phyloP scores from a whole-genome alignment of 1,140 invertebrate genomes.

The Neotoxoptera formosana region DNA sequence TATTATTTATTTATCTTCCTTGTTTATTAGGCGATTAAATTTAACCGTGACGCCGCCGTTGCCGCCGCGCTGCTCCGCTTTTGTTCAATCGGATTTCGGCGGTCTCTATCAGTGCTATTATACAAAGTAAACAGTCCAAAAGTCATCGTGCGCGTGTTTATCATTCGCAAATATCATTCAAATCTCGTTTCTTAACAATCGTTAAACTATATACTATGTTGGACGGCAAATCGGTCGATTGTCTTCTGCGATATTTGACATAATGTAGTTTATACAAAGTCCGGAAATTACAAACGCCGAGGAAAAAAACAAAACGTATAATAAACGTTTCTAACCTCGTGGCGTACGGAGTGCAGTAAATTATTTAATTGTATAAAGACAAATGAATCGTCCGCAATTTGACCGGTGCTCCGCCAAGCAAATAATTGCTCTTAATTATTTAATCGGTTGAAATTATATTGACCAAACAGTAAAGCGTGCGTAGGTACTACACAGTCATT shows the following conservation, averaged over 20 bases:
- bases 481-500: neutral
- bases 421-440: neutral
- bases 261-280: neutral
- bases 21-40: neutral
- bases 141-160: neutral
- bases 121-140: neutral
- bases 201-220: neutral
- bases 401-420: neutral
- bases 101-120: neutral
- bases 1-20: neutral
- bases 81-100: neutral
- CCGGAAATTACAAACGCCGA: neutral
- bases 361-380: neutral
- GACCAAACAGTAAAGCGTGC: neutral
- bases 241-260: neutral
- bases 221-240: neutral
- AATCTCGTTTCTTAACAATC: neutral
- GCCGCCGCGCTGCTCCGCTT: neutral
- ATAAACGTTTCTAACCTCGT: neutral
- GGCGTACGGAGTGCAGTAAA: neutral
- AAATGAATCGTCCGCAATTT: neutral
- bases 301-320: too few species aligned
- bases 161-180: neutral
- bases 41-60: neutral
- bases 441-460: neutral